These are phyloP conservation scores for Clarias platycephalus DNA, from an alignment of 2,797 vertebrate species.

Conservation along the genomic window DNA sequence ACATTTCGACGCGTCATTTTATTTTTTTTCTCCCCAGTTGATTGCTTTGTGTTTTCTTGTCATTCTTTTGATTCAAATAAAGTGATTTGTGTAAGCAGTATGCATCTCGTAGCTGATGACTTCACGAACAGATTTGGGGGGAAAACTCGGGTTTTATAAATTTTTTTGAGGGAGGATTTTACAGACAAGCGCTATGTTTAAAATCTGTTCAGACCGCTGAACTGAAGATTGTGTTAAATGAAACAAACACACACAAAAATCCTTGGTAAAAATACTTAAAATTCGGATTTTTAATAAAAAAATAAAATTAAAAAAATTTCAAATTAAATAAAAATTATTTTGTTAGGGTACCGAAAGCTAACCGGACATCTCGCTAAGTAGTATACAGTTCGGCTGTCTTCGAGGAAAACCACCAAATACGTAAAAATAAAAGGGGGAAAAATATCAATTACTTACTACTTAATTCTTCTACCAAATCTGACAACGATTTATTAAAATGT, in stretches of 20 bases:
- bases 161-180: too few species aligned
- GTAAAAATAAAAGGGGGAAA: not conserved
- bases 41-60: slow-evolving; percentile 67
- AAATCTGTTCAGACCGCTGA: not conserved
- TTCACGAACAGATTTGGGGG: slow-evolving; percentile 23
- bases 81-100: slow-evolving; percentile 67
- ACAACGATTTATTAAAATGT: not conserved
- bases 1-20: slow-evolving; percentile 55
- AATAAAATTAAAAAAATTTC: not conserved
- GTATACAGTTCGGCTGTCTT: not conserved
- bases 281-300: too few species aligned
- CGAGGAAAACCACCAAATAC: not conserved
- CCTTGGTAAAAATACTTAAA: not conserved
- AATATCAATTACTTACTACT: not conserved
- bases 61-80: slow-evolving; percentile 69
- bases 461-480: not conserved
- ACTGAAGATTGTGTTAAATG: not conserved
- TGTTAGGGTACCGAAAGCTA: too few species aligned
- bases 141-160: not conserved
- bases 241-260: not conserved
- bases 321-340: not conserved
- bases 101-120: slow-evolving; percentile 43
- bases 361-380: too few species aligned
- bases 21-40: slow-evolving; percentile 33
- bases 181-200: not conserved